These are phyloP conservation scores for Apteryx mantelli DNA, from an alignment of 2,113 vertebrate species.

Conservation along the genomic window DNA sequence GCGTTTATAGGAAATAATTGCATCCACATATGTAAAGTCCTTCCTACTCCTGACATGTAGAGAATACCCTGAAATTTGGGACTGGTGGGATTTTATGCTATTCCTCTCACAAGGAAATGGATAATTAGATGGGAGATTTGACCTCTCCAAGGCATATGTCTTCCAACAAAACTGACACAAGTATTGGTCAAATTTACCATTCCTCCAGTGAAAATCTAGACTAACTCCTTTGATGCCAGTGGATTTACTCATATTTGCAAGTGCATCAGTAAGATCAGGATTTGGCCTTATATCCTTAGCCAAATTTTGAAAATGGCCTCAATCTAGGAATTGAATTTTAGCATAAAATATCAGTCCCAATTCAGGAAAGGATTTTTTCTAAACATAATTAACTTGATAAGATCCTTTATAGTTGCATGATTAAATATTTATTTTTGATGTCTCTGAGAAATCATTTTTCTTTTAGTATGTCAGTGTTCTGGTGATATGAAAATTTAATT, in stretches of 20 bases:
- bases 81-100: not conserved
- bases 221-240: not conserved
- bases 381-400: not conserved
- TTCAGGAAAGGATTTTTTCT: not conserved
- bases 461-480: not conserved
- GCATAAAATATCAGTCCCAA: not conserved
- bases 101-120: not conserved
- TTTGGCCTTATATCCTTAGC: not conserved
- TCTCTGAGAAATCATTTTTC: not conserved
- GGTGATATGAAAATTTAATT: not conserved
- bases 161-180: not conserved
- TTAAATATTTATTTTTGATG: conserved; percentile 3
- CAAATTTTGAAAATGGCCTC: not conserved
- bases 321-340: not conserved
- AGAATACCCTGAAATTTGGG: not conserved
- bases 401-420: not conserved
- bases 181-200: not conserved
- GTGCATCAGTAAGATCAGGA: not conserved
- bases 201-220: not conserved
- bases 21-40: not conserved
- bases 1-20: not conserved
- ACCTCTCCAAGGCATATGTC: not conserved
- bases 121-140: not conserved
- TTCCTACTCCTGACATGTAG: not conserved
- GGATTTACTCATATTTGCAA: not conserved